A percentile compares a stretch with the other conserved stretches of the same genome.
These are phyloP conservation scores for Formica aserva DNA, from an alignment of 2,888 invertebrate species.

Conservation along the genomic window DNA sequence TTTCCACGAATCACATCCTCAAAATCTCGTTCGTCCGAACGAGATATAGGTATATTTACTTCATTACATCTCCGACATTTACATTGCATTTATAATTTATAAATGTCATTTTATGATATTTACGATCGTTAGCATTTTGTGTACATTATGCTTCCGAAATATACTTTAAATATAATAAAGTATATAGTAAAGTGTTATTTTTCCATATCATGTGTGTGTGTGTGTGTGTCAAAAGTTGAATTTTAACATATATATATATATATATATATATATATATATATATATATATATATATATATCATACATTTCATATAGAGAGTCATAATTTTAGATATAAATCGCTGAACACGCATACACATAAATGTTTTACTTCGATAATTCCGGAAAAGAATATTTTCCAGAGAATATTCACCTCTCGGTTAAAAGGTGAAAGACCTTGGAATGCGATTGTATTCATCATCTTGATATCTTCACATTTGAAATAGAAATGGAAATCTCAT, in stretches of 20 bases:
- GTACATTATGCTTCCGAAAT: neutral
- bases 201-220: neutral
- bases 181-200: neutral
- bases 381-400: constrained; percentile 32
- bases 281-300: neutral
- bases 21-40: constrained; percentile 6
- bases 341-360: constrained; percentile 2
- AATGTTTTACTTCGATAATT: constrained; percentile 11
- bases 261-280: neutral
- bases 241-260: constrained; percentile 1
- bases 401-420: constrained; percentile 50
- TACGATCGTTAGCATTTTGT: neutral
- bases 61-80: constrained; percentile 12
- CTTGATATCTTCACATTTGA: constrained; percentile 43
- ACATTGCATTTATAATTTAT: constrained; percentile 14
- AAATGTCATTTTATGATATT: constrained; percentile 17
- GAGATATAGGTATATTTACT: constrained; percentile 6
- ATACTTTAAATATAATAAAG: neutral
- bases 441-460: constrained; percentile 43
- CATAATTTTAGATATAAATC: constrained; percentile 2
- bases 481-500: constrained; percentile 55
- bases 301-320: neutral
- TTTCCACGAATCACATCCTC: constrained; percentile 14
- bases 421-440: constrained; percentile 52
- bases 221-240: neutral